Conservation (phyloP, 1,140 invertebrate genomes). For the Aphelinus certus region DNA sequence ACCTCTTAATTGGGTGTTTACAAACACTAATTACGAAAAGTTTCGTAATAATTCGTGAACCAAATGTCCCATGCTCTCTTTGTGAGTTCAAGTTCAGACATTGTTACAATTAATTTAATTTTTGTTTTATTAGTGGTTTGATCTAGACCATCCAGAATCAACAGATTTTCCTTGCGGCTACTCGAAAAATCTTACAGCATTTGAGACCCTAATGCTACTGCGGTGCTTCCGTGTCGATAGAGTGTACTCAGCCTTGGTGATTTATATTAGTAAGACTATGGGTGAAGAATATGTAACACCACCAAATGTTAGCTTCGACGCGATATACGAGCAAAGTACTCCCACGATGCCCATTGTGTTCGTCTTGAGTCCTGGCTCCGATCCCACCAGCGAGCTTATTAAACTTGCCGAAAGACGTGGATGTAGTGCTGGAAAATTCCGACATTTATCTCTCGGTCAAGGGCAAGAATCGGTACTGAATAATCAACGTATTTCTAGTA, state of each 20-base stretch:
- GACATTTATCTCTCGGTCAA: constrained; percentile 87
- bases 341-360: constrained; percentile 85
- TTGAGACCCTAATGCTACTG: constrained; percentile 82
- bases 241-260: constrained; percentile 81
- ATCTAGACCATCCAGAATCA: constrained; percentile 81
- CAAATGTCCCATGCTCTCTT: too few species aligned
- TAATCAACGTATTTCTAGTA: background rate
- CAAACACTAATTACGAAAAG: background rate
- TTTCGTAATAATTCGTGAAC: too few species aligned
- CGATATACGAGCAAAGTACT: constrained; percentile 84
- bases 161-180: constrained; percentile 75
- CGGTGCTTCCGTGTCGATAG: constrained; percentile 88
- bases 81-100: background rate
- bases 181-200: constrained; percentile 70
- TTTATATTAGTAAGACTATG: constrained; percentile 83
- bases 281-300: constrained; percentile 87
- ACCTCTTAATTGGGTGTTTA: background rate
- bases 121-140: constrained; percentile 76
- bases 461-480: constrained; percentile 80
- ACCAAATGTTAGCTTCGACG: constrained; percentile 82
- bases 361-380: constrained; percentile 86
- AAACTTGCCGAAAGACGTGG: constrained; percentile 81
- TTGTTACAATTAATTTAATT: background rate
- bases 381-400: constrained; percentile 88
- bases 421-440: constrained; percentile 78